Percentiles rank a stretch among this genome's conserved stretches.
These are phyloP conservation scores for cat (Felis catus) DNA, from an alignment of 2,113 vertebrate species.

Conservation along the genomic window DNA sequence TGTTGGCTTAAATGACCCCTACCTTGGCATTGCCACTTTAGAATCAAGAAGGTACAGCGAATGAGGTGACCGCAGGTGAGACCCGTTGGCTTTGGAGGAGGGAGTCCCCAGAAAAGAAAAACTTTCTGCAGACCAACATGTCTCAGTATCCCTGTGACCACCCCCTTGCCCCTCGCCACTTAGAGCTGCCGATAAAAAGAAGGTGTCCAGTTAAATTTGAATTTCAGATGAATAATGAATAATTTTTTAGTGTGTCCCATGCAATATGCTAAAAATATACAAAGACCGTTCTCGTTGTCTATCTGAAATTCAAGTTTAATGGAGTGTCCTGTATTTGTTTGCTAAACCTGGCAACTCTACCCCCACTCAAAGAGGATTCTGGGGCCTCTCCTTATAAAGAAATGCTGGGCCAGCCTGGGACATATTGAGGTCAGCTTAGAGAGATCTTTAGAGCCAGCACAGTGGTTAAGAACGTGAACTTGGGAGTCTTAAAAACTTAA, in stretches of 20 bases:
- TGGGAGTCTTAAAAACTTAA: neutral
- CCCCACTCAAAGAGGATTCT: neutral
- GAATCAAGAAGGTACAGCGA: neutral
- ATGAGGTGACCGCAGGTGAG: neutral
- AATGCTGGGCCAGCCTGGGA: neutral
- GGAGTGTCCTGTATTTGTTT: neutral
- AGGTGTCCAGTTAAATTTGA: neutral
- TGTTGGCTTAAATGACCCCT: neutral
- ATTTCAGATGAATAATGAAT: neutral
- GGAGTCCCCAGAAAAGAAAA: neutral
- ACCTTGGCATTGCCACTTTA: neutral
- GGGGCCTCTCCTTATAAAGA: neutral
- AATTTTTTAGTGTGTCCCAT: neutral
- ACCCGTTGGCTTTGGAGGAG: neutral
- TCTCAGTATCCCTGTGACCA: neutral
- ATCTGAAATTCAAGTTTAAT: constrained; percentile 6
- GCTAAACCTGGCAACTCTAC: neutral
- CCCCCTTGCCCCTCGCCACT: fast-evolving
- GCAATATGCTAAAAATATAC: neutral
- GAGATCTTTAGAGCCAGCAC: neutral
- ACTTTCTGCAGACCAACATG: neutral
- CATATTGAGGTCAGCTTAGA: neutral
- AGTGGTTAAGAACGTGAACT: neutral
- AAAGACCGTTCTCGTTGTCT: neutral
- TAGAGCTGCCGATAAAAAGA: neutral